Evolutionary conservation across 30 jellyfish, hydroid and myxozoan genomes (phyloP).

Genomic region (Hydractinia symbiolongicarpus): DNA sequence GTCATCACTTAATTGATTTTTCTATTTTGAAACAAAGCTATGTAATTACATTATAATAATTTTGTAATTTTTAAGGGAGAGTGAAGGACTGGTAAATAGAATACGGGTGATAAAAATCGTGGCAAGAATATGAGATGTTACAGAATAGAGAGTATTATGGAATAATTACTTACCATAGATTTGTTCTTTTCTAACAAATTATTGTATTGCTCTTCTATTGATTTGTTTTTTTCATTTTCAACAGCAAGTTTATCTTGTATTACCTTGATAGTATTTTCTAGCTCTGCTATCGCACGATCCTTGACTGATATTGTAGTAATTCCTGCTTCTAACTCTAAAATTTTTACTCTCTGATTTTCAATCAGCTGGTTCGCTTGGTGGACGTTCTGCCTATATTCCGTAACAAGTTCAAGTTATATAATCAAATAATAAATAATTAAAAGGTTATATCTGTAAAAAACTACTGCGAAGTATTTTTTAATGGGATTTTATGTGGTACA

Average conservation of each 20-base stretch:
- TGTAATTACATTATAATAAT: neutral
- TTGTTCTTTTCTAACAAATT: neutral
- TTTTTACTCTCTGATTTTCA: slow-evolving; percentile 5
- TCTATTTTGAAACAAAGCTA: neutral
- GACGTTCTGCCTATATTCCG: no score
- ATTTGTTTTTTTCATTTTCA: neutral
- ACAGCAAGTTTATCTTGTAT: neutral
- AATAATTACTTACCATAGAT: neutral
- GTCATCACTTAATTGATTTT: no score
- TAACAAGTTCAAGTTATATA: no score
- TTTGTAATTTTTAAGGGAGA: neutral
- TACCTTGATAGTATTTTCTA: neutral
- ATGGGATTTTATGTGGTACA: no score
- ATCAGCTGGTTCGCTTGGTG: neutral
- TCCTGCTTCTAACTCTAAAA: neutral
- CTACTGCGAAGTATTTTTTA: no score
- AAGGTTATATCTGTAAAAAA: no score
- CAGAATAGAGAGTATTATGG: neutral
- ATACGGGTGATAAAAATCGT: no score
- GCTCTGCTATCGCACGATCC: neutral
- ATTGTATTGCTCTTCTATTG: slow-evolving; percentile 2
- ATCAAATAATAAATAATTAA: no score
- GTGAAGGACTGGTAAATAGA: no score
- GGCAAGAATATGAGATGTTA: no score
- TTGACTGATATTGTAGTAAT: neutral